Base-by-base conservation (phyloP, 2,113 vertebrate genomes). In the Ammospiza nelsoni region DNA sequence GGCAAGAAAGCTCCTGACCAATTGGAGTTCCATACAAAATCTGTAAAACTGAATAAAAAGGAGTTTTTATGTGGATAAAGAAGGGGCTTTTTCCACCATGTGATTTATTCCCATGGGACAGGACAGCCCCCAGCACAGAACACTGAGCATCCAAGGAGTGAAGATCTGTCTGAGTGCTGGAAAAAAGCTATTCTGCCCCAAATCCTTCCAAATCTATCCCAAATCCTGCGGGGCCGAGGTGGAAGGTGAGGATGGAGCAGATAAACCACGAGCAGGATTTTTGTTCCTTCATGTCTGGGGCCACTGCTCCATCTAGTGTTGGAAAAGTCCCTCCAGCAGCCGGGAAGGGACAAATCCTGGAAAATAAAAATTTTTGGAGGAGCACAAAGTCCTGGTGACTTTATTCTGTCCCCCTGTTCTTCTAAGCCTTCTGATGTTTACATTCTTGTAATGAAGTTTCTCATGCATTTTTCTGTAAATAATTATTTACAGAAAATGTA, bases 231-330 rank as follows among this genome's bases (percentile, higher is more conserved):
- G 2, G 55, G 4, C 4, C 0, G 4, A 31, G 51, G 6, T 3
- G 46, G 18, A 14, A 29, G 43, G 71, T 5, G 0, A 16, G 22
- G 31, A 77, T 55, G 21, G 22, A 84, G 28, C 0, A 43, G n/a
- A 23, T 19, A 22, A 25, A 78, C 33, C 0, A 5, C 5, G 20
- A 44, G 58, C 21, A 2, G 21, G 22, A 8, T 1, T 79, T 86
- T 37, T 8, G 9, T 13, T 89, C 11, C 39, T 72, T 55, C 95
- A 96, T 95, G 92, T 54, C 71, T 95, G 29, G 39, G 86, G 87
- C 57, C 89, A 11, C 66, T 96, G 94, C 96, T 96, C 97, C 97
- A 97, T 90, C 97, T 97, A 97, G 96, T 29, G 97, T 86, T 72
- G 76, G 59, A 92, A 90, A 27, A 2, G 61, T n/a, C 66, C 61